phyloP scores from a whole-genome alignment of 1,140 invertebrate genomes.

The Probaryconus sp. region DNA sequence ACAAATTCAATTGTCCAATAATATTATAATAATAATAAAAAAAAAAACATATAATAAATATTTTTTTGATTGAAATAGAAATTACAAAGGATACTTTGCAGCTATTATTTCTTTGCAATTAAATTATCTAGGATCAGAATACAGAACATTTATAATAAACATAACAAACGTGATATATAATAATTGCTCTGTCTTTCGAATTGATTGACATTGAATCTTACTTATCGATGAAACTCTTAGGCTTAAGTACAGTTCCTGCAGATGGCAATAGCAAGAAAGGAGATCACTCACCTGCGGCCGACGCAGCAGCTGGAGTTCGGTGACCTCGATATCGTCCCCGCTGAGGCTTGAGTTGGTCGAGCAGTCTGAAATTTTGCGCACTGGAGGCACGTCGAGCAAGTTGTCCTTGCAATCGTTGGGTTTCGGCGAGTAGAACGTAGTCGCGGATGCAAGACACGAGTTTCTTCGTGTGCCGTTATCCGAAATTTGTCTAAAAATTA shows the following conservation, averaged over 20 bases:
- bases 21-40: too few relatives aligned
- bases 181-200: conserved; percentile 30
- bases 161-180: too few relatives aligned
- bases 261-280: conserved; percentile 51
- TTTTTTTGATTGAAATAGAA: too few relatives aligned
- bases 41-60: too few relatives aligned
- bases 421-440: conserved; percentile 57
- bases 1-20: too few relatives aligned
- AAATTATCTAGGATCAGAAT: too few relatives aligned
- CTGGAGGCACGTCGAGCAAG: conserved; percentile 77
- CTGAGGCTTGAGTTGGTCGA: conserved; percentile 82
- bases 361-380: conserved; percentile 82
- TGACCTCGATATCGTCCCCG: conserved; percentile 83
- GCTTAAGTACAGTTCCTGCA: conserved; percentile 27
- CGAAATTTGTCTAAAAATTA: conserved; percentile 23
- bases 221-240: conserved; percentile 35
- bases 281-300: conserved; percentile 74
- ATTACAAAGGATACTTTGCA: too few relatives aligned
- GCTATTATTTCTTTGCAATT: too few relatives aligned
- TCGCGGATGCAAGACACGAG: conserved; percentile 68
- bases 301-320: conserved; percentile 70
- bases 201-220: conserved; percentile 38
- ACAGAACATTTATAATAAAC: too few relatives aligned
- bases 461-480: conserved; percentile 62
- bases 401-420: conserved; percentile 45